phyloP scores from a whole-genome alignment of 2,113 vertebrate genomes.

The Montifringilla adamsi region DNA sequence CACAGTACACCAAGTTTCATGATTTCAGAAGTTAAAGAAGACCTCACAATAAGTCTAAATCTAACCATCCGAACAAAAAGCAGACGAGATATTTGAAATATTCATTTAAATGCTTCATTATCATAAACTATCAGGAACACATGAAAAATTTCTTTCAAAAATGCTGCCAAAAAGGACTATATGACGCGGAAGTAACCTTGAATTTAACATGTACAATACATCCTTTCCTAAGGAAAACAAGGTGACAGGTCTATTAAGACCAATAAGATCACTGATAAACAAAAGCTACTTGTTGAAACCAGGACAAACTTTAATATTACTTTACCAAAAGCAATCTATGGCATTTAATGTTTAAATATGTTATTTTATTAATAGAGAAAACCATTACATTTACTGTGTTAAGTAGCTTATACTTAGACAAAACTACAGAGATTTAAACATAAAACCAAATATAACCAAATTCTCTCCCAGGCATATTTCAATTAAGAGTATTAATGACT shows the following conservation, averaged over 20 bases:
- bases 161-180: not conserved
- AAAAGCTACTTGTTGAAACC: not conserved
- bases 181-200: not conserved
- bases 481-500: not conserved
- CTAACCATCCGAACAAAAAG: not conserved
- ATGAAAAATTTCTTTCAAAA: not conserved
- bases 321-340: not conserved
- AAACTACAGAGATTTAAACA: slow-evolving; percentile 16
- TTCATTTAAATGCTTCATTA: not conserved
- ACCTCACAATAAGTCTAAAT: not conserved
- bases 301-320: not conserved
- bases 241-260: not conserved
- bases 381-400: not conserved
- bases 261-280: not conserved
- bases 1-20: not conserved
- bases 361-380: not conserved
- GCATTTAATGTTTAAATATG: not conserved
- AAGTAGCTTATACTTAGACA: not conserved
- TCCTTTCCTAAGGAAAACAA: not conserved
- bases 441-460: not conserved
- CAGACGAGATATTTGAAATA: not conserved
- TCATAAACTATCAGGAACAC: not conserved
- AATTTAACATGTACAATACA: not conserved
- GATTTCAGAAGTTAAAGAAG: not conserved
- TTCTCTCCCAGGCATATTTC: slow-evolving; percentile 9